Conservation (phyloP, 2,797 vertebrate species). For the Yasuhikotakia modesta region DNA sequence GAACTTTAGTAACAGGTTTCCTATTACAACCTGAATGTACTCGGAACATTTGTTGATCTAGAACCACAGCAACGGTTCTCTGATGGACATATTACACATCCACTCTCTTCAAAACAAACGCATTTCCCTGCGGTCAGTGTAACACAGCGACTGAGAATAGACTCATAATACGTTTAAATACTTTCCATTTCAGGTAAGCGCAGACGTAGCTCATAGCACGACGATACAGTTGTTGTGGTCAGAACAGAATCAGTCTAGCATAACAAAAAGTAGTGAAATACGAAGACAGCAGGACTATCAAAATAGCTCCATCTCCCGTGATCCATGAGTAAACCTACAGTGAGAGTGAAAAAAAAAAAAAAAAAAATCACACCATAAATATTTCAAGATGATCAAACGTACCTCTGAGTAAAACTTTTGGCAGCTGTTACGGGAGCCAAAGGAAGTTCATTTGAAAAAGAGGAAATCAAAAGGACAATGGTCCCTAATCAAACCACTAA, state of each 20-base stretch:
- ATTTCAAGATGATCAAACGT: constrained; percentile 11
- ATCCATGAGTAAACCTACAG: constrained; percentile 11
- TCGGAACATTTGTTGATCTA: not conserved
- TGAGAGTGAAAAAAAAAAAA: too few relatives aligned
- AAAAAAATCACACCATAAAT: not conserved
- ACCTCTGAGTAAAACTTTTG: not conserved
- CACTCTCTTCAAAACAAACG: not conserved
- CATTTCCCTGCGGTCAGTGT: not conserved
- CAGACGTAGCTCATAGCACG: constrained; percentile 8
- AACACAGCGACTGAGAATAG: constrained; percentile 17
- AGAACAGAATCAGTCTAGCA: constrained; percentile 7
- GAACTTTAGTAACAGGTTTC: not conserved
- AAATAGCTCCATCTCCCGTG: not conserved
- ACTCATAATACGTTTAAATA: constrained; percentile 9
- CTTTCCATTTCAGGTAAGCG: constrained; percentile 20
- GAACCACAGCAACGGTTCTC: too few relatives aligned
- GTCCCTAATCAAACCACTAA: not conserved
- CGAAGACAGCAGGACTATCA: constrained; percentile 15
- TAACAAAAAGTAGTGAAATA: constrained; percentile 1
- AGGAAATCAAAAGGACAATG: not conserved
- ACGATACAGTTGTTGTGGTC: constrained; percentile 13
- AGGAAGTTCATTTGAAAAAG: constrained; percentile 6
- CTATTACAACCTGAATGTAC: not conserved
- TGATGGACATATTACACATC: not conserved
- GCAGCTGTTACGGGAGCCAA: not conserved